Base-by-base conservation (phyloP, 2,113 vertebrate genomes). In the Scartelaos histophorus region DNA sequence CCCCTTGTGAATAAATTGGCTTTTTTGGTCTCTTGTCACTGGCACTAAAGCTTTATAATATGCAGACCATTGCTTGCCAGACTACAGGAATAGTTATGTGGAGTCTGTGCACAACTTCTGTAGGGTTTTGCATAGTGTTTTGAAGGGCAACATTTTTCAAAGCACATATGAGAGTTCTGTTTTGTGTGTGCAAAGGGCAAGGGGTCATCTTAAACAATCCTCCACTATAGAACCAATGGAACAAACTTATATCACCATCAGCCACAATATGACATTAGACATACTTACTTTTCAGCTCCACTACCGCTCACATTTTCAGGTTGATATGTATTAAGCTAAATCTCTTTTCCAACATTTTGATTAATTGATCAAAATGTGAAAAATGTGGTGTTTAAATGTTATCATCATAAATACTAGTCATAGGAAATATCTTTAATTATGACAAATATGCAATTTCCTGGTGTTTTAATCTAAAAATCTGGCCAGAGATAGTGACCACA, bases 1-100 rank as follows among this genome's bases (percentile, higher is more conserved):
- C 74, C 84, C 78, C 73, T 76, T 82, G 78, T 79, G 82, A 84
- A 92, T 89, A 89, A 71, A 85, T 89, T 89, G 89, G 85, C 90
- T 92, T 90, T 90, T 92, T 90, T 85, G 83, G 87, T 90, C 89
- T 83, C 86, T 85, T 90, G 90, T 93, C 91, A 90, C 70, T 68
- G 78, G 79, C 89, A 85, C 86, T 92, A 89, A 89, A 71, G 66
- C 38, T 80, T 88, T 89, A 89, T 78, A 83, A 74, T 81, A 82
- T 24, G 67, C 90, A 92, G 88, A 76, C 78, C 66, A 57, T 49
- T 54, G 24, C 79, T 43, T 34, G 43, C 68, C 71, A 67, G 69
- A 68, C 67, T 69, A 45, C 65, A 65, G 66, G 79, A 75, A 54
- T 71, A 75, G 56, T 66, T 81, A 65, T 70, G 76, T 76, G 85